Percentiles rank a stretch among this genome's conserved stretches.
These are phyloP conservation scores for Tipula helvola DNA, from an alignment of 2,888 invertebrate species.

Conservation along the genomic window DNA sequence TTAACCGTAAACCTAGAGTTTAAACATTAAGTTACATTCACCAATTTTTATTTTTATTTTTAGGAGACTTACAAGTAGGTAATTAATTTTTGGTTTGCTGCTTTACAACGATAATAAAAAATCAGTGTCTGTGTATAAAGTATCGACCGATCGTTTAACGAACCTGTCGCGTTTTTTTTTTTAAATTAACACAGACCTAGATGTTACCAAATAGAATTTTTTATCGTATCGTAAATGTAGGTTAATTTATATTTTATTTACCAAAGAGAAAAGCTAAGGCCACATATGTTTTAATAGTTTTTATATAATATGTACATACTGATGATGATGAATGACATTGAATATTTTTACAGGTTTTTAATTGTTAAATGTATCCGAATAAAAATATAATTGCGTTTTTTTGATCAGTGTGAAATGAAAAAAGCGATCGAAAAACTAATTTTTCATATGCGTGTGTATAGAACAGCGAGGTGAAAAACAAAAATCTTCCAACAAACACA, in stretches of 20 bases:
- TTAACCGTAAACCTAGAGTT: background rate
- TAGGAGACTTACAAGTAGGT: background rate
- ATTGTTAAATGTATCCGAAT: background rate
- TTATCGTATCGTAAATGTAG: background rate
- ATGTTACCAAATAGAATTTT: background rate
- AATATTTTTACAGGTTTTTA: background rate
- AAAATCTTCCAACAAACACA: background rate
- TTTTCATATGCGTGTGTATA: background rate
- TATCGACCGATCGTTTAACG: background rate
- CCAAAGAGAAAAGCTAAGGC: background rate
- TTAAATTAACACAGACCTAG: background rate
- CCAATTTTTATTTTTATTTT: background rate
- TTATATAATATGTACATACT: background rate
- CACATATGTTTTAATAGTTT: background rate
- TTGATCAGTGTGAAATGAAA: background rate
- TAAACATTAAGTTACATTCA: background rate
- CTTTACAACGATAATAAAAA: background rate
- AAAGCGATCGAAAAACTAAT: background rate
- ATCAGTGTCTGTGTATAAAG: background rate
- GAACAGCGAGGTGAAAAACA: background rate
- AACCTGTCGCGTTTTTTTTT: background rate
- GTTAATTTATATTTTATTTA: background rate
- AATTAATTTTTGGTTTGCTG: background rate
- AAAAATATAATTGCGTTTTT: background rate
- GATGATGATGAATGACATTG: background rate